Evolutionary conservation across 2,888 invertebrate species (phyloP).

Genomic region (Meiosimyza decipiens): DNA sequence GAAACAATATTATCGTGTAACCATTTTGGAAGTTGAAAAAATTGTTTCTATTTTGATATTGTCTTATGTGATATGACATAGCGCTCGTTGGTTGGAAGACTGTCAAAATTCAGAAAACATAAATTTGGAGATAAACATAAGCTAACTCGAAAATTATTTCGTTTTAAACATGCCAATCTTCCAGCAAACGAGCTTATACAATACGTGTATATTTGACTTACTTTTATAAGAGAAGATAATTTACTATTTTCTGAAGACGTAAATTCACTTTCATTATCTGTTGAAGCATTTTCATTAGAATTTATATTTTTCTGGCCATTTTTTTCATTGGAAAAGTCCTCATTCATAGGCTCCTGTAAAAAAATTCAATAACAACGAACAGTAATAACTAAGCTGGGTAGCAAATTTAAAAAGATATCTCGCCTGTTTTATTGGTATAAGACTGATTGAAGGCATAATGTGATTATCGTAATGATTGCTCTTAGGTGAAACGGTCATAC

Average conservation of each 20-base stretch:
- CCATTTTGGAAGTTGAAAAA: neutral
- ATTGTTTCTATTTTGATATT: neutral
- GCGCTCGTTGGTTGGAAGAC: no score
- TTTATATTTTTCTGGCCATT: slow-evolving; percentile 27
- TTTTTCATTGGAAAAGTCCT: slow-evolving; percentile 49
- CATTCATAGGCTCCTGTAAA: slow-evolving; percentile 57
- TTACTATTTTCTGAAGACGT: slow-evolving; percentile 73
- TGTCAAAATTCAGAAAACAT: no score
- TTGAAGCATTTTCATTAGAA: slow-evolving; percentile 38
- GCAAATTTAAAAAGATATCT: slow-evolving; percentile 35
- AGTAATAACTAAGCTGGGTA: slow-evolving; percentile 27
- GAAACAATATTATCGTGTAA: no score
- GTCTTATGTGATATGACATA: no score
- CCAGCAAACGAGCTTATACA: no score
- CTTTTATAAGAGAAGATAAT: slow-evolving; percentile 82
- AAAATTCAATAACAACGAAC: slow-evolving; percentile 21
- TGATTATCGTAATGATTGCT: slow-evolving; percentile 66
- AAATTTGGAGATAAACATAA: no score
- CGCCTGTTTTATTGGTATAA: slow-evolving; percentile 87
- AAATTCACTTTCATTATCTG: slow-evolving; percentile 58
- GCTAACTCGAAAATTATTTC: no score
- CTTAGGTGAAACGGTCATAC: slow-evolving; percentile 47
- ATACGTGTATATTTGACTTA: slow-evolving; percentile 50
- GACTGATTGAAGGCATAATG: slow-evolving; percentile 86
- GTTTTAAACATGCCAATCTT: no score